These are phyloP conservation scores for Porites cylindrica DNA, from an alignment of 92 coral and sea anemone genomes.

Conservation along the genomic window DNA sequence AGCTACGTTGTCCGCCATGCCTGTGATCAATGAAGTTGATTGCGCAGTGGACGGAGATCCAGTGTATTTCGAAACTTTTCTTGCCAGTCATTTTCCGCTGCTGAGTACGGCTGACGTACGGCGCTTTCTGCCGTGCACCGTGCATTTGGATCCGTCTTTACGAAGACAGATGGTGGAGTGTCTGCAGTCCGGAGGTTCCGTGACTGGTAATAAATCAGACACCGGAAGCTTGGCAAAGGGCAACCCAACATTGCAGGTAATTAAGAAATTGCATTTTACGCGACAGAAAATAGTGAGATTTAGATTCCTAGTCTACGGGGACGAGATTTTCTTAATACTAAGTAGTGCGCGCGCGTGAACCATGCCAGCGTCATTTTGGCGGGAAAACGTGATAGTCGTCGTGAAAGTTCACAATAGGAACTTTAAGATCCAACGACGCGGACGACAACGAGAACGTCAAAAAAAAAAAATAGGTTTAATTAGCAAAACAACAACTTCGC, in stretches of 20 bases:
- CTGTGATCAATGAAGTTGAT: constrained; percentile 92
- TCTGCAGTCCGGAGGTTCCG: constrained; percentile 71
- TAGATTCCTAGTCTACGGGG: no score
- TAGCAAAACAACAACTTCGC: no score
- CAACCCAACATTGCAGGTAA: constrained; percentile 77
- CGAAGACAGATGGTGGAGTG: constrained; percentile 96
- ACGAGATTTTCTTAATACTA: no score
- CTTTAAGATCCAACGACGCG: no score
- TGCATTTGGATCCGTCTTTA: constrained; percentile 91
- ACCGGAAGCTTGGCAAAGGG: constrained; percentile 80
- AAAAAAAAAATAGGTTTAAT: no score
- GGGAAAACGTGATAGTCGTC: no score
- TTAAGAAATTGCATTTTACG: not conserved
- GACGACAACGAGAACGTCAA: no score
- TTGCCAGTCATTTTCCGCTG: constrained; percentile 93
- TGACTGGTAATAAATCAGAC: constrained; percentile 79
- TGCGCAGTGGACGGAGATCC: constrained; percentile 98
- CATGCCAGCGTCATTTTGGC: no score
- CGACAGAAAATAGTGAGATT: not conserved
- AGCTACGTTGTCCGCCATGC: constrained; percentile 93
- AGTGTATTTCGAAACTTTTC: constrained; percentile 95
- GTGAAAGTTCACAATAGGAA: no score
- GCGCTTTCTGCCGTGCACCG: constrained; percentile 84
- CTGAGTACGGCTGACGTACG: constrained; percentile 84
- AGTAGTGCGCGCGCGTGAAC: no score